These are phyloP conservation scores for Holacanthella duospinosa DNA, from an alignment of 2,888 invertebrate species.

Conservation along the genomic window DNA sequence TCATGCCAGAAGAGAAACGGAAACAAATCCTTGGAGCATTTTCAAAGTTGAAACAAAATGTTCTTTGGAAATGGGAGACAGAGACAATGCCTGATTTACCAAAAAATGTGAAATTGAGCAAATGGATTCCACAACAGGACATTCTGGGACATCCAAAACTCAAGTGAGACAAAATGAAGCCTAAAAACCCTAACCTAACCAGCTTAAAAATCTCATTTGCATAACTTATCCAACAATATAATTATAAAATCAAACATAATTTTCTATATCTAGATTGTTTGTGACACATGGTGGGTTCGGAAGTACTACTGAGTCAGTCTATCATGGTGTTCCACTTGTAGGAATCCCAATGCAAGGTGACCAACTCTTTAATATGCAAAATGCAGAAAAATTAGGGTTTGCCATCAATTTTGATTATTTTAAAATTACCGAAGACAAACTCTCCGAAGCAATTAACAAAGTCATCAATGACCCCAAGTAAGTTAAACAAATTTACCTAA, in stretches of 20 bases:
- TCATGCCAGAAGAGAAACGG: conserved; percentile 64
- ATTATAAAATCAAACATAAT: too few species aligned
- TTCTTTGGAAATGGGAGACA: conserved; percentile 74
- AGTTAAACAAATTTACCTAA: too few species aligned
- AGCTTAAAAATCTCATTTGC: too few species aligned
- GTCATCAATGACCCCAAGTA: too few species aligned
- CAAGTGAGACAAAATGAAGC: conserved; percentile 23
- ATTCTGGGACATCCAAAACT: conserved; percentile 59
- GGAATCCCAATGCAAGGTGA: conserved; percentile 45
- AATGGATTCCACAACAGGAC: conserved; percentile 68
- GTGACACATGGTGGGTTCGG: conserved; percentile 58
- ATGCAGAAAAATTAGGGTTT: conserved; percentile 47
- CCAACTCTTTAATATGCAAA: conserved; percentile 48
- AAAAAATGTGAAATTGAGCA: conserved; percentile 50
- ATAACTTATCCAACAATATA: too few species aligned
- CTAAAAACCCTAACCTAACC: too few species aligned
- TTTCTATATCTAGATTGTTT: conserved; percentile 48
- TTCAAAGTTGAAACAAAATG: conserved; percentile 62
- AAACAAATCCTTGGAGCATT: conserved; percentile 61
- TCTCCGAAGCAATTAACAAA: too few species aligned
- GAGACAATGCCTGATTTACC: conserved; percentile 49
- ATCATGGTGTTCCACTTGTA: conserved; percentile 49
- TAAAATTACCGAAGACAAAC: conserved; percentile 21
- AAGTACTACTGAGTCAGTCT: conserved; percentile 53
- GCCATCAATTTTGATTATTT: conserved; percentile 38